Base-by-base conservation (phyloP, 1,140 invertebrate genomes). In the Meteorus sp. region DNA sequence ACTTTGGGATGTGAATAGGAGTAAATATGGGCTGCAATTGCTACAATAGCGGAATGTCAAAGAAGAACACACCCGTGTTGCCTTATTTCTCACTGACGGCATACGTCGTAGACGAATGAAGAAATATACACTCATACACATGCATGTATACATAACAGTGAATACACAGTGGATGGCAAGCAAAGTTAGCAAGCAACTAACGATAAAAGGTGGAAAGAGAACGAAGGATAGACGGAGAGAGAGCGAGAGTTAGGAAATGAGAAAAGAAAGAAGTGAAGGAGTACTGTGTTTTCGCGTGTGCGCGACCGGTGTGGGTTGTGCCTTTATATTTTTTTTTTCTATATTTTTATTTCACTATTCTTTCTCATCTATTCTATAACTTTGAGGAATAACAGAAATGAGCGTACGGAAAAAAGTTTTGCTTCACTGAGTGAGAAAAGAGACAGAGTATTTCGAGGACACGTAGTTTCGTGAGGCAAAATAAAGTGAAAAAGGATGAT, bases 381-480 rank as follows among this genome's bases (percentile, higher is more conserved):
- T n/a, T n/a, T n/a, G n/a, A n/a, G n/a, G n/a, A n/a, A n/a, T n/a
- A n/a, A n/a, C n/a, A n/a, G n/a, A n/a, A n/a, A n/a, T n/a, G n/a
- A n/a, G n/a, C n/a, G n/a, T n/a, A n/a, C n/a, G n/a, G n/a, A n/a
- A n/a, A n/a, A n/a, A n/a, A n/a, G n/a, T n/a, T n/a, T n/a, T n/a
- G n/a, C n/a, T n/a, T n/a, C n/a, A n/a, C n/a, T n/a, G n/a, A n/a
- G n/a, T n/a, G n/a, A n/a, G n/a, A 45, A 45, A 23, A 45, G 22
- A 19, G 45, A 47, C 37, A 41, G 45, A 41, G 56, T 50, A 41
- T 29, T 48, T 57, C 45, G 56, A 57, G 56, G 56, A 57, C 45
- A 57, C 56, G 54, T 44, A 20, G n/a, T n/a, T 56, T 56, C 54
- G 31, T 31, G 54, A 56, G 54, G 43, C 54, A 43, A 4, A 29